phyloP scores from a whole-genome alignment of 1,140 invertebrate genomes.

The Bombus terrestris region DNA sequence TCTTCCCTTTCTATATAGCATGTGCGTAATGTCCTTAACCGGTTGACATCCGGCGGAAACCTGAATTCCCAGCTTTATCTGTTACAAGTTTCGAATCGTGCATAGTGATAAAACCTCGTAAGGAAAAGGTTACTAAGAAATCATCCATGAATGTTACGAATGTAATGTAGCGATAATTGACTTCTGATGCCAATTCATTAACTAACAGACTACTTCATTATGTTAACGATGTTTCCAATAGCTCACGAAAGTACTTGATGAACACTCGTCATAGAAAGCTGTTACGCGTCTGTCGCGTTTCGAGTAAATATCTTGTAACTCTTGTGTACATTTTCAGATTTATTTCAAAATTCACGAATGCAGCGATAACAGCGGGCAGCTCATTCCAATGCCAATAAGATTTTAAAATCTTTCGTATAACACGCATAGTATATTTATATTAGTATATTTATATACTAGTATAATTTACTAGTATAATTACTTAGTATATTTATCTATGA shows the following conservation, averaged over 20 bases:
- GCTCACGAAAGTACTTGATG: neutral
- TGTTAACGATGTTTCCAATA: neutral
- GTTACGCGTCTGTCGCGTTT: no score
- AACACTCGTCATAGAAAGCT: no score
- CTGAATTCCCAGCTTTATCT: conserved; percentile 14
- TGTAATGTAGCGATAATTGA: neutral
- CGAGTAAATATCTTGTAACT: neutral
- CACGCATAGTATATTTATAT: no score
- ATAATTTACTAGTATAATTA: no score
- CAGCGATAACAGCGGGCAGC: no score
- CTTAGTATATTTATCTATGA: no score
- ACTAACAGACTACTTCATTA: neutral
- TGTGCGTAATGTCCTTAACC: conserved; percentile 21
- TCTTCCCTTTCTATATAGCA: neutral
- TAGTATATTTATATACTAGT: no score
- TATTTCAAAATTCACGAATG: neutral
- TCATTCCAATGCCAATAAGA: no score
- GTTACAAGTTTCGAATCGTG: conserved; percentile 1
- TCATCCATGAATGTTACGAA: neutral
- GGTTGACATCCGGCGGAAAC: conserved; percentile 47
- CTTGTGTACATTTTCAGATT: neutral
- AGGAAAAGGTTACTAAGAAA: neutral
- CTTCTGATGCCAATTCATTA: neutral
- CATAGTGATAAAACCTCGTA: neutral
- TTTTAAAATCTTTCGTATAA: no score